These are phyloP conservation scores for Eolophus roseicapilla DNA, from an alignment of 2,113 vertebrate genomes.

Conservation along the genomic window DNA sequence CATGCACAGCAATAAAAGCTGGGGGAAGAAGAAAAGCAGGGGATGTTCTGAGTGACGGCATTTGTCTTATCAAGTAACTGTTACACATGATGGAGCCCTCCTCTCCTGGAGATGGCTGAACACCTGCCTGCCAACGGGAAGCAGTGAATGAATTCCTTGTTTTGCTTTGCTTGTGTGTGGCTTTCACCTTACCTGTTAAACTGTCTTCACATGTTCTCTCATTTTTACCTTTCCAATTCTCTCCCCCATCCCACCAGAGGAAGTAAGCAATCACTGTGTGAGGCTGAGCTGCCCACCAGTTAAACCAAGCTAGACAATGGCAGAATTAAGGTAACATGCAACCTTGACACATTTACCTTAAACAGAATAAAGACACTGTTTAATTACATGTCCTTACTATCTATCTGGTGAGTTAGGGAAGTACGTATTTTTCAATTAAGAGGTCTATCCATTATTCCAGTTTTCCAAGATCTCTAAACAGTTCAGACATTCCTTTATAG, in stretches of 20 bases:
- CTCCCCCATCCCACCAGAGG: fast-evolving
- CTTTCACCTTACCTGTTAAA: neutral
- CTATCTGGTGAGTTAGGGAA: neutral
- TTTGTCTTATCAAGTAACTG: neutral
- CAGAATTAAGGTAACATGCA: neutral
- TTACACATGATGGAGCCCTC: neutral
- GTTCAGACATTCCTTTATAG: neutral
- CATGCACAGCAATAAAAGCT: neutral
- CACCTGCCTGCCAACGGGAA: neutral
- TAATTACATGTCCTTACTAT: neutral
- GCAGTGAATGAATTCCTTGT: neutral
- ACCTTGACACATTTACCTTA: neutral
- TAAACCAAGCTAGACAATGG: neutral
- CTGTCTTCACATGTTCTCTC: fast-evolving
- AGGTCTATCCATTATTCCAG: neutral
- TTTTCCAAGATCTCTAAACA: neutral
- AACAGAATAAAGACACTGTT: neutral
- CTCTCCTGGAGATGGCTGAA: neutral
- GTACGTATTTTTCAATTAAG: neutral
- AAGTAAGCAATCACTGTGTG: fast-evolving
- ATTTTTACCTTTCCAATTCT: neutral
- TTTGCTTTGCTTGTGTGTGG: neutral
- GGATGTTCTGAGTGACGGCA: neutral
- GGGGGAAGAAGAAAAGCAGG: neutral
- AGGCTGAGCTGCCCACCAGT: neutral